phyloP scores from a whole-genome alignment of 2,797 vertebrate genomes.

The Leucoraja ocellata region DNA sequence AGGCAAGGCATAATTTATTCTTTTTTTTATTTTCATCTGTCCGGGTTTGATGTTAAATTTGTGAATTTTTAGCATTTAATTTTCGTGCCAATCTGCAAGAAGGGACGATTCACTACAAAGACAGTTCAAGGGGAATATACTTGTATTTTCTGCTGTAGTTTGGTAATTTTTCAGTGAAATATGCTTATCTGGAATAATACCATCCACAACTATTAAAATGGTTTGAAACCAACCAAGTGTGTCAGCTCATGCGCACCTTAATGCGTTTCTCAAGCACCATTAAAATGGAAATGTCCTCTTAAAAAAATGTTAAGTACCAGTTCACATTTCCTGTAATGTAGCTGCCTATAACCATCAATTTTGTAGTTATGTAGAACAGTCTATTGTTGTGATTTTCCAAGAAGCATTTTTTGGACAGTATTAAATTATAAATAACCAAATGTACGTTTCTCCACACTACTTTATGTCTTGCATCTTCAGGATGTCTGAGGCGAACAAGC shows the following conservation, averaged over 20 bases:
- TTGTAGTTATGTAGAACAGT: slow-evolving; percentile 14
- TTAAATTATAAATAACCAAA: slow-evolving; percentile 14
- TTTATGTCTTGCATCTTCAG: neutral
- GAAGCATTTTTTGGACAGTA: slow-evolving; percentile 51
- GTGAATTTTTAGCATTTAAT: slow-evolving; percentile 18
- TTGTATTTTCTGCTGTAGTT: slow-evolving; percentile 31
- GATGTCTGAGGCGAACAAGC: neutral
- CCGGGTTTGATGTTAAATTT: neutral
- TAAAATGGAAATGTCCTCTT: slow-evolving; percentile 39
- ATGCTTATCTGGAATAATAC: slow-evolving; percentile 32
- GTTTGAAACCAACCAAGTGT: slow-evolving; percentile 37
- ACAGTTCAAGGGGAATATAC: slow-evolving; percentile 37
- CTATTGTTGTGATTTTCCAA: slow-evolving; percentile 53
- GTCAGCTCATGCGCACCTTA: slow-evolving; percentile 27
- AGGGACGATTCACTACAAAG: slow-evolving; percentile 31
- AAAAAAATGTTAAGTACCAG: slow-evolving; percentile 37
- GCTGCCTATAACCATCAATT: slow-evolving; percentile 34
- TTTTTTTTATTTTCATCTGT: slow-evolving; percentile 24
- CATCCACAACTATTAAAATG: slow-evolving; percentile 37
- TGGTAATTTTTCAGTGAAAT: slow-evolving; percentile 36
- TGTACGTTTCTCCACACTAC: neutral
- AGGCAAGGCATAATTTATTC: neutral
- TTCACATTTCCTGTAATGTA: slow-evolving; percentile 37
- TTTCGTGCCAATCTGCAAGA: slow-evolving; percentile 2
- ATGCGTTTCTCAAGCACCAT: slow-evolving; percentile 34